These are phyloP conservation scores for Mola mola DNA, from an alignment of 2,113 vertebrate genomes.

Conservation along the genomic window DNA sequence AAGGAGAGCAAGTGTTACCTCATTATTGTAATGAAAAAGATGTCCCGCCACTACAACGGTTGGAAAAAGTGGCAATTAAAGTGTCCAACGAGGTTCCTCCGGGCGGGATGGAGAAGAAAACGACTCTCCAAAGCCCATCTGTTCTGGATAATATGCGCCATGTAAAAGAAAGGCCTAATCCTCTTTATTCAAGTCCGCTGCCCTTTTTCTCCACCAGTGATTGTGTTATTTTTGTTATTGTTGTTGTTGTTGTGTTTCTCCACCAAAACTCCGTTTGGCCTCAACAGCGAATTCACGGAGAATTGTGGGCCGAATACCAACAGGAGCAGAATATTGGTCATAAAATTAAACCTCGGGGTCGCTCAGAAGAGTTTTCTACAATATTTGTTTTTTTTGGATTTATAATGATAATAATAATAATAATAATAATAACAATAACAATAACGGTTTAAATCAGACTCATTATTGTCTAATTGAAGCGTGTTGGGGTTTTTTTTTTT, in stretches of 20 bases:
- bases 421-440: not conserved
- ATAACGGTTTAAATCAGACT: not conserved
- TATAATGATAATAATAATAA: not conserved
- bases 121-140: conserved; percentile 86
- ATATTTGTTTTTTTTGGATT: not conserved
- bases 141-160: conserved; percentile 86
- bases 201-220: conserved; percentile 56
- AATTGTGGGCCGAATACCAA: not conserved
- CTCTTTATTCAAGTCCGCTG: conserved; percentile 80
- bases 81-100: conserved; percentile 87
- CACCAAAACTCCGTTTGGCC: conserved; percentile 20
- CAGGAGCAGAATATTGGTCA: not conserved
- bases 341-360: too few species aligned
- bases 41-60: conserved; percentile 92
- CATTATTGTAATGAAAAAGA: conserved; percentile 99
- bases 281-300: conserved; percentile 3
- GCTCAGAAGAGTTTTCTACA: too few species aligned
- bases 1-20: conserved; percentile 96
- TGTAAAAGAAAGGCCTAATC: conserved; percentile 83
- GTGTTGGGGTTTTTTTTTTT: too few species aligned
- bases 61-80: conserved; percentile 99
- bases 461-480: too few species aligned
- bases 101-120: conserved; percentile 88
- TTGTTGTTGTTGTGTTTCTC: too few species aligned
- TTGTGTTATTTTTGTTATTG: conserved; percentile 48